Conservation (phyloP, 2,113 vertebrate species). For the Melanocharis versteri region DNA sequence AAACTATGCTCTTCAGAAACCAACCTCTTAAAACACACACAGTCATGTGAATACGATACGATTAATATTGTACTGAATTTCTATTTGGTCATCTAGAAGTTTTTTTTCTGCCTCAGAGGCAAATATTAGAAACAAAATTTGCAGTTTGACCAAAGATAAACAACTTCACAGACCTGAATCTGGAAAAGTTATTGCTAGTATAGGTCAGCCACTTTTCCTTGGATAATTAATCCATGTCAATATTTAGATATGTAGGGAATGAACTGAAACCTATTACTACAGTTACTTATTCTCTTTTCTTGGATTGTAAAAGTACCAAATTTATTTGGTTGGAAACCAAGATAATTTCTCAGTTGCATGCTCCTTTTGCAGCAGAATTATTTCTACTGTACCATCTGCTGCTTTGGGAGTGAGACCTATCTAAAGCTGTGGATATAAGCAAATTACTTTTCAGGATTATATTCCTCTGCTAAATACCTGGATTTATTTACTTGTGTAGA, state of each 20-base stretch:
- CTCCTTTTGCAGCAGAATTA: neutral
- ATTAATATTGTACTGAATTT: neutral
- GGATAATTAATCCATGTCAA: neutral
- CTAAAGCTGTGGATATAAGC: neutral
- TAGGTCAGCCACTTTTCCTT: neutral
- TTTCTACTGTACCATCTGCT: neutral
- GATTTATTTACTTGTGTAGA: neutral
- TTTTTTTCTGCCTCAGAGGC: neutral
- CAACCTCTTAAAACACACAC: neutral
- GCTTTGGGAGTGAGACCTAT: neutral
- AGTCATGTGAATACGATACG: neutral
- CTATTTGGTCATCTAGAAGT: neutral
- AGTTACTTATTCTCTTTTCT: neutral
- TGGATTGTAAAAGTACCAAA: neutral
- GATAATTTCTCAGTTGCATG: neutral
- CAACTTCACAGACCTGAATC: neutral
- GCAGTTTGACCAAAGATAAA: neutral
- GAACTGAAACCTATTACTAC: neutral
- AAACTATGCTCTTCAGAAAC: neutral
- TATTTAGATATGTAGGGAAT: neutral
- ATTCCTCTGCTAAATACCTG: neutral
- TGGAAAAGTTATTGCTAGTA: neutral
- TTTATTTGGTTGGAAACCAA: neutral
- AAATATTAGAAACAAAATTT: neutral
- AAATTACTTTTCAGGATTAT: neutral